Base-by-base conservation (phyloP, 2,888 invertebrate genomes). In the Boloria euphrosyne region DNA sequence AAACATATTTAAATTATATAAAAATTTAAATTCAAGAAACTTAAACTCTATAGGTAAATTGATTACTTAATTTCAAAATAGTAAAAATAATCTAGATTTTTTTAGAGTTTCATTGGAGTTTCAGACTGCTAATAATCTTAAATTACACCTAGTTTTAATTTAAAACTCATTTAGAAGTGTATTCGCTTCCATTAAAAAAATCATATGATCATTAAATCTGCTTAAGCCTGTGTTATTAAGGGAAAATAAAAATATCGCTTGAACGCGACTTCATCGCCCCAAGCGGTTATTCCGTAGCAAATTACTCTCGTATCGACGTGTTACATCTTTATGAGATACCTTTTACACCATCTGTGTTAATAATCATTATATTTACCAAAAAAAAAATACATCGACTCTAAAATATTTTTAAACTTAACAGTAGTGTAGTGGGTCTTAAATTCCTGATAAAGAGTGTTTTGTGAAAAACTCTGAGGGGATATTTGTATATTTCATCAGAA, bases 251-350 rank as follows among this genome's bases (percentile, higher is more conserved):
- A 66, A 38, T 46, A 62, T 60, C 58, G 60, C 64, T 22, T 50
- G 59, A 66, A 70, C 51, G 67, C 74, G 63, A 67, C 68, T 74
- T 66, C 70, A 60, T 49, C 70, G 73, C 71, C 65, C 59, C 49
- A 62, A 59, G 71, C 58, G 49, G 43, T 68, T 74, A 75, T 77
- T 77, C 72, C 71, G 71, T 72, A 66, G 76, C 74, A 81, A 85
- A 84, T 84, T 83, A 76, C 79, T 62, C 69, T 51, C 62, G 71
- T 80, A 84, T 84, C 84, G 77, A 75, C 77, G 65, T 47, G 74
- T 77, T 78, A 78, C 77, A 83, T 83, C 81, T 84, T 78, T 74
- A 79, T 79, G 59, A 51, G 50, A 18, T 38, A 50, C 27, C 18
- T 7, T 80, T 85, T 82, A 80, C 44, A 80, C 5, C 5, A 0